phyloP scores from a whole-genome alignment of 2,113 vertebrate genomes.

The Pygoscelis antarcticus region DNA sequence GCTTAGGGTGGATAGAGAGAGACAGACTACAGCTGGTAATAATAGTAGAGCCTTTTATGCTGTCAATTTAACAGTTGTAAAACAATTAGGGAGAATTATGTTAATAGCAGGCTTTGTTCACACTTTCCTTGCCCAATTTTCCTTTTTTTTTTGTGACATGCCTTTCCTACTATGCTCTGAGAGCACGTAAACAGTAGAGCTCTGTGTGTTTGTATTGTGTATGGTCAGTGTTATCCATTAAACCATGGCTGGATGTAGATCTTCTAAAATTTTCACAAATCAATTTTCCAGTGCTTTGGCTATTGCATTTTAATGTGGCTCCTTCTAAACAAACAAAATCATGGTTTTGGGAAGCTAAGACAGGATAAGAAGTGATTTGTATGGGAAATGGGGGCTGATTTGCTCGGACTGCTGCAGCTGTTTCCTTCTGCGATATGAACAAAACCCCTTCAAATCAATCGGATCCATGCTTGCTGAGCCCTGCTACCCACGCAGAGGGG shows the following conservation, averaged over 20 bases:
- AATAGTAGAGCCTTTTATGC: constrained; percentile 41
- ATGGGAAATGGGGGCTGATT: constrained; percentile 66
- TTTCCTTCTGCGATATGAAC: constrained; percentile 16
- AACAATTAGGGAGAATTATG: constrained; percentile 64
- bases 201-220: constrained; percentile 31
- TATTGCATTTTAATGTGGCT: constrained; percentile 49
- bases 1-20: constrained; percentile 7
- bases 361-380: constrained; percentile 49
- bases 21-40: constrained; percentile 36
- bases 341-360: constrained; percentile 8
- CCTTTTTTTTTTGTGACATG: background rate
- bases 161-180: background rate
- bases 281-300: constrained; percentile 55
- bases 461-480: constrained; percentile 27
- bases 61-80: constrained; percentile 59
- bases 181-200: background rate
- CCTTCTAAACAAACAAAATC: constrained; percentile 52
- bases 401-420: constrained; percentile 41
- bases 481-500: background rate
- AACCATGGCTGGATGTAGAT: constrained; percentile 23
- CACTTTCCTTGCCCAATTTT: constrained; percentile 26
- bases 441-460: constrained; percentile 50
- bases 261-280: constrained; percentile 54
- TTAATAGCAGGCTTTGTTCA: constrained; percentile 53
- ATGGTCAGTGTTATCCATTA: constrained; percentile 49